These are phyloP conservation scores for Channa argus DNA, from an alignment of 2,113 vertebrate genomes.

Conservation along the genomic window DNA sequence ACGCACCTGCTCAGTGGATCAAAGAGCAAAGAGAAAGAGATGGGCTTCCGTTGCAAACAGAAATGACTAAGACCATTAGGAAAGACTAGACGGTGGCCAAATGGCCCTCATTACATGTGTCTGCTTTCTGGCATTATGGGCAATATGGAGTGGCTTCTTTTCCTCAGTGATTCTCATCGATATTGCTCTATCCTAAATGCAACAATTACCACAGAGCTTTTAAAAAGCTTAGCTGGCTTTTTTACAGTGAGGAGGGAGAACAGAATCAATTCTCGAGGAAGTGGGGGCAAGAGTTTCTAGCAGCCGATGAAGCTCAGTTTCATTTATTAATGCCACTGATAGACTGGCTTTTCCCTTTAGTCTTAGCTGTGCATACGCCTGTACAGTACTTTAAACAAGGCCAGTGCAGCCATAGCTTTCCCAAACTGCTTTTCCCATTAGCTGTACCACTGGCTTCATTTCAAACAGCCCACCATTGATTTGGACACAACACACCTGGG, in stretches of 20 bases:
- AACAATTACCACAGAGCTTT: constrained; percentile 67
- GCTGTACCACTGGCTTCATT: constrained; percentile 10
- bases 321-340: constrained; percentile 37
- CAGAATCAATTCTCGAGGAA: constrained; percentile 31
- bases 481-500: neutral
- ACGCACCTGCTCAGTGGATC: constrained; percentile 38
- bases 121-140: constrained; percentile 33
- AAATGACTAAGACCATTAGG: constrained; percentile 27
- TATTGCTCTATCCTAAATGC: constrained; percentile 57
- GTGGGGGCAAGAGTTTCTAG: neutral
- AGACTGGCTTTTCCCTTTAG: constrained; percentile 11
- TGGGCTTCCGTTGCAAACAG: constrained; percentile 11
- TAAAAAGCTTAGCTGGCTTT: constrained; percentile 56
- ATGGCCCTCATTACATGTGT: constrained; percentile 30
- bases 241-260: constrained; percentile 8
- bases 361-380: constrained; percentile 8
- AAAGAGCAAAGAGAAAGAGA: constrained; percentile 37
- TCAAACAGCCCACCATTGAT: constrained; percentile 27
- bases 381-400: constrained; percentile 22
- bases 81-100: constrained; percentile 24
- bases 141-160: constrained; percentile 36
- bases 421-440: constrained; percentile 27
- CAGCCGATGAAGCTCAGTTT: constrained; percentile 29
- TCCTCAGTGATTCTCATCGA: no score
- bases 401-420: constrained; percentile 28